Evolutionary conservation across 2,113 vertebrate genomes (phyloP), one percentile per base, ranked within the genome.

Genomic region (Vimba vimba): DNA sequence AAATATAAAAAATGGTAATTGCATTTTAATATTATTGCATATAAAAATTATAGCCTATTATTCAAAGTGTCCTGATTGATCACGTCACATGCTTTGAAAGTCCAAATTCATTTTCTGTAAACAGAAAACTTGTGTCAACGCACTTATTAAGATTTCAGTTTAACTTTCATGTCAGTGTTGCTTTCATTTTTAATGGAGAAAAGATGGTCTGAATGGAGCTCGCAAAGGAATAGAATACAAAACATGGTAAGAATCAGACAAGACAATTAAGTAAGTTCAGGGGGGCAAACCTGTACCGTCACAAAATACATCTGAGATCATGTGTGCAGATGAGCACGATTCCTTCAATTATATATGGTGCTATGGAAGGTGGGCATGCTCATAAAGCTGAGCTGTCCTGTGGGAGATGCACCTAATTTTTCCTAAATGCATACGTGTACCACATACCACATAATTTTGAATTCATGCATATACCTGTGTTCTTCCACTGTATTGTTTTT

Each of bases 401-500:
- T 5, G 55, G 43, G 6, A 78, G 30, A 59, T 60, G 11, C 55
- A 62, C 3, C 30, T n/a, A 6, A 27, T 27, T 75, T 50, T 47
- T 13, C 43, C 50, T 27, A 4, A 55, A 55, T 2, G 9, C 19
- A 17, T 8, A 27, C 60, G n/a, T 8, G 27, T 9, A 75, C 3
- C 73, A 57, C 45, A 76, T 7, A 73, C 43, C 43, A 33, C 50
- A 78, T 27, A 55, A 23, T 27, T 27, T 25, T 78, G 50, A 57
- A 78, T 21, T 4, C 4, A 89, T 87, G 92, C 92, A 93, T 95
- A 94, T 98, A 99, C 98, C 97, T 99, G 95, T 98, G 97, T 92
- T 99, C 98, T 91, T 99, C 98, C 93, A 96, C 92, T 79, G 95
- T 97, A 89, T 93, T 96, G 90, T 96, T 97, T 93, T 99, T 97